Base-by-base conservation (phyloP, 2,797 vertebrate genomes). In the Nannoperca obscura region DNA sequence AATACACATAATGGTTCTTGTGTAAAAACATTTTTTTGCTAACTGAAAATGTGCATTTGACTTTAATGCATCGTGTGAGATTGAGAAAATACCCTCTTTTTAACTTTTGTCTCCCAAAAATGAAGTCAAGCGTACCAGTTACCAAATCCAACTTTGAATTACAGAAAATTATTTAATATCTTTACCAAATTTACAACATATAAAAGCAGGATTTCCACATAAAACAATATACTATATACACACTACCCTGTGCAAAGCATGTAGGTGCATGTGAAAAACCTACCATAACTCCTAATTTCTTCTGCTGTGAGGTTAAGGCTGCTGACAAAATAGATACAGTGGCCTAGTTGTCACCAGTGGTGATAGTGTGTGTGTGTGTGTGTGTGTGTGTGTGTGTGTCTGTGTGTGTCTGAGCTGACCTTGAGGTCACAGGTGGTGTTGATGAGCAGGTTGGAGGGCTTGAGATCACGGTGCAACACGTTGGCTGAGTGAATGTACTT, bases 401-500 rank as follows among this genome's bases (percentile, higher is more conserved):
- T 24, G 17, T 49, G 44, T 57, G 36, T 52, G 50, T 67, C 42
- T 27, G 20, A 0, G 59, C 46, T 80, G 60, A 97, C 97, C 96
- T 98, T 99, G 84, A 99, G 96, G 95, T 98, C 97, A 67, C 97
- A 98, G 83, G 97, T 98, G 96, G 97, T 98, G 91, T 98, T 99
- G 90, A 99, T 97, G 91, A 99, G 92, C 27, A 99, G 95, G 94
- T 98, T 99, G 91, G 96, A 97, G 78, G 98, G 98, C 69, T 99
- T 99, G 64, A 99, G 95, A 88, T 98, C 97, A 30, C 97, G 96
- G 94, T 98, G 97, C 13, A 99, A 95, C 82, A 99, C 97, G 6
- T 99, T 98, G 93, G 97, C 97, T 0, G 97, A 97, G 95, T 99
- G 97, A 79, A 99, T 98, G 90, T 99, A 99, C 92, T 98, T 99